Base-by-base conservation (phyloP, 1,140 invertebrate species). In the Drosophila grimshawi region DNA sequence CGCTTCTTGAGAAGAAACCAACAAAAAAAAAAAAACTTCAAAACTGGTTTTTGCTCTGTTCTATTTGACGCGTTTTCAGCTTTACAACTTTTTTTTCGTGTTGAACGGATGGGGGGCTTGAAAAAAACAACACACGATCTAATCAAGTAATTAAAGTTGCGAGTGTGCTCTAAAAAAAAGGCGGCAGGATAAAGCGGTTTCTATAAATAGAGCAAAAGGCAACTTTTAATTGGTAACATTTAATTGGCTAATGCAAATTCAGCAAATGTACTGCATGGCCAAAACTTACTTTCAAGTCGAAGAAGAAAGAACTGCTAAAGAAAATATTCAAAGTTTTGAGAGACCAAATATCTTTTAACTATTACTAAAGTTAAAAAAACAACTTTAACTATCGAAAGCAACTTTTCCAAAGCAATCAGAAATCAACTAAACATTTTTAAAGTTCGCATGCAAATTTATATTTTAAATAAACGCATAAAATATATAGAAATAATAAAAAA, bases 41-140 rank as follows among this genome's bases (percentile, higher is more conserved):
- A 80, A 86, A 89, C 86, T 69, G 80, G 85, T 89, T 89, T 71
- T 78, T 56, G 56, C 63, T 82, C 29, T 80, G 78, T 90, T 90
- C 80, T 90, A 73, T 69, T 78, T 76, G 65, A 80, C 63, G 81
- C 63, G 57, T 70, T 73, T 75, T 59, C 46, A 71, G 66, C 62
- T 71, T 39, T 45, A 10, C 48, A 30, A 64, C 52, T n/a, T 53
- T 70, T 62, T 52, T 37, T 45, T 55, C 33, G 6, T 27, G 32
- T 19, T 19, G 7, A 1, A 11, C 45, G 33, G 57, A 32, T 60
- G 43, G 29, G 48, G 39, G 39, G n/a, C 10, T 43, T 43, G 39
- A 43, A 2, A 37, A 61, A 63, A 57, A 79, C 72, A 61, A 73
- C 73, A 77, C 59, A 81, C 79, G 67, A 79, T 82, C 79, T 88